A percentile compares a stretch with the other conserved stretches of the same genome.
Conservation (phyloP, 2,797 vertebrate species). For the Enteromius afrohamiltoni region DNA sequence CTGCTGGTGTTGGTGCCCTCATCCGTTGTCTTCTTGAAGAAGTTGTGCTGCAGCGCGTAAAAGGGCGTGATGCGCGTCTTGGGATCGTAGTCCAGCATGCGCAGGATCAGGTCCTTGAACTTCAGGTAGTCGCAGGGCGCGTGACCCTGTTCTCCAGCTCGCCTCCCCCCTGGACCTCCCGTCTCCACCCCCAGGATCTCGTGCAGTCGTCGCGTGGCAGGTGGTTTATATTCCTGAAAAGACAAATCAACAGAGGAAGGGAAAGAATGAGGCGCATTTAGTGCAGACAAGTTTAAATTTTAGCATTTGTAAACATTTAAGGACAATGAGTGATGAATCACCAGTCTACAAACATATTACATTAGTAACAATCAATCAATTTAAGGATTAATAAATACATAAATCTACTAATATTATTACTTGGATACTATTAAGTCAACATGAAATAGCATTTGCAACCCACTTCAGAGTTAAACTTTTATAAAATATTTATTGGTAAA, state of each 20-base stretch:
- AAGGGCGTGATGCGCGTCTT: constrained; percentile 94
- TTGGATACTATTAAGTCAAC: constrained; percentile 28
- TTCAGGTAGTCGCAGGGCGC: constrained; percentile 95
- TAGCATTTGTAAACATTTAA: neutral
- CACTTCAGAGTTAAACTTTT: neutral
- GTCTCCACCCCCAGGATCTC: constrained; percentile 94
- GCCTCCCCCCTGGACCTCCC: constrained; percentile 89
- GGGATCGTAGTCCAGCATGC: constrained; percentile 96
- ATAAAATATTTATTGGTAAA: neutral
- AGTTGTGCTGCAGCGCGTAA: constrained; percentile 96
- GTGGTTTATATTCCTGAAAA: constrained; percentile 90
- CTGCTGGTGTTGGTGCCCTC: constrained; percentile 96
- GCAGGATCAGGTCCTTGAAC: constrained; percentile 95
- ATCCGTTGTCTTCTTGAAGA: constrained; percentile 94
- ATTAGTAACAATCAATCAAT: neutral
- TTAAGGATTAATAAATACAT: neutral
- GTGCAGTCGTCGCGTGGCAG: constrained; percentile 90
- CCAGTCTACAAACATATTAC: constrained; percentile 1
- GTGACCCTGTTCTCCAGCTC: constrained; percentile 92
- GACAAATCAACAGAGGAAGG: constrained; percentile 29
- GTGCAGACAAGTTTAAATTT: neutral
- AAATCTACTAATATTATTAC: neutral
- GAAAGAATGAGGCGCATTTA: constrained; percentile 25
- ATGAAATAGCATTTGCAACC: neutral
- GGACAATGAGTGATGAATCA: neutral